phyloP scores from a whole-genome alignment of 2,888 invertebrate species.

The Apamea epomidion region DNA sequence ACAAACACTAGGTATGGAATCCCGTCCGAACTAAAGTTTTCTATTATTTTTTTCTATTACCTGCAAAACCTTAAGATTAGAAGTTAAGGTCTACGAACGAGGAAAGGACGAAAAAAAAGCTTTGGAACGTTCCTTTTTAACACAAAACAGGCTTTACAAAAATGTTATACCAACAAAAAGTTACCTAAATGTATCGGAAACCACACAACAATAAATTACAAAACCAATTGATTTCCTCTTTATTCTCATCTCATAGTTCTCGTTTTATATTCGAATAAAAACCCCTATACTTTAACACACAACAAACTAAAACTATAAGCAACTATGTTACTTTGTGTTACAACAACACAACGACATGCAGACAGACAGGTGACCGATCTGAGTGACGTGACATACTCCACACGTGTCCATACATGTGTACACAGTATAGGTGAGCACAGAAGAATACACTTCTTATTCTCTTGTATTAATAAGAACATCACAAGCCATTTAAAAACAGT shows the following conservation, averaged over 20 bases:
- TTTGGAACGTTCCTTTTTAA: neutral
- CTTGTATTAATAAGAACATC: neutral
- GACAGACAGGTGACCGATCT: constrained; percentile 25
- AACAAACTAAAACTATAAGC: neutral
- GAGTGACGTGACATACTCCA: constrained; percentile 14
- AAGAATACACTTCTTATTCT: neutral
- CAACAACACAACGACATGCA: neutral
- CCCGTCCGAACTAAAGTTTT: neutral
- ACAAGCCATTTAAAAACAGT: neutral
- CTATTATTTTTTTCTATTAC: too few relatives aligned
- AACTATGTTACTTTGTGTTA: neutral
- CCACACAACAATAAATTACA: neutral
- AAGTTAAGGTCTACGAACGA: neutral
- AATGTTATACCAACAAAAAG: neutral
- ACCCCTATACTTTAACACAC: neutral
- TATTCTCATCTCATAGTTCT: neutral
- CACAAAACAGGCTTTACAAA: neutral
- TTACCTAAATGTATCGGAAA: neutral
- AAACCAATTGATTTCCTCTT: neutral
- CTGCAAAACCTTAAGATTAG: neutral
- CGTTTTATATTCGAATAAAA: neutral
- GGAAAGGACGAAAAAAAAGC: neutral
- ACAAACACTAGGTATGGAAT: neutral
- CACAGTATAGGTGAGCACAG: neutral
- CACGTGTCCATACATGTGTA: neutral